Base-by-base conservation (phyloP, 2,888 invertebrate genomes). In the Idaea straminata region DNA sequence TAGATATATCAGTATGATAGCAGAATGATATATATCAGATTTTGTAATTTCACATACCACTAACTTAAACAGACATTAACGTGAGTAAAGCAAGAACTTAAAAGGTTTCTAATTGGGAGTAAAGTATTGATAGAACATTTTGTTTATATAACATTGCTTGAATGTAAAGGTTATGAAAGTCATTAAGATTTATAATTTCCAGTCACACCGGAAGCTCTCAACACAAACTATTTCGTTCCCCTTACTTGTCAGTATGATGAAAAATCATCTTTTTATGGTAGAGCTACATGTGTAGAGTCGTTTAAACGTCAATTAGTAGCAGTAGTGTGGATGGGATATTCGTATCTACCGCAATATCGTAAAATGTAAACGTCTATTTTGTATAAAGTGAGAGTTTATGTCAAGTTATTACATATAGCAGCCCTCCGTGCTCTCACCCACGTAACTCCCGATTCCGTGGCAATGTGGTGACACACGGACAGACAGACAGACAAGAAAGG, bases 241-340 rank as follows among this genome's bases (percentile, higher is more conserved):
- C 65, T 66, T 66, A 58, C 63, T 61, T 62, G 63, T 64, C 59
- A 59, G 64, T 63, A 59, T 65, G 62, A 64, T 34, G 62, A 65
- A 65, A 64, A 64, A 59, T 63, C 64, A 63, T 68, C 66, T 61
- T 66, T 68, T 68, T 66, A 67, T 47, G 36, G 63, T 47, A 34
- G 62, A 59, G 64, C 63, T 63, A 66, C 70, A 69, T 69, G 74
- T 77, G 76, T 77, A 72, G 73, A 73, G 71, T 71, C 77, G 74
- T 77, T 79, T 79, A 79, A 77, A 79, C 72, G 69, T 77, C 77
- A 79, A 79, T 77, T 79, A 77, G 77, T 73, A 71, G 69, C 67
- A 68, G 71, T 10, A 13, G 47, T 69, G 67, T 63, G 71, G 71
- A 70, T 76, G 78, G 79, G 80, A 81, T 77, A 79, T 69, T 73